Evolutionary conservation across 2,113 vertebrate genomes (phyloP).

Genomic region (Callopanchax toddi): DNA sequence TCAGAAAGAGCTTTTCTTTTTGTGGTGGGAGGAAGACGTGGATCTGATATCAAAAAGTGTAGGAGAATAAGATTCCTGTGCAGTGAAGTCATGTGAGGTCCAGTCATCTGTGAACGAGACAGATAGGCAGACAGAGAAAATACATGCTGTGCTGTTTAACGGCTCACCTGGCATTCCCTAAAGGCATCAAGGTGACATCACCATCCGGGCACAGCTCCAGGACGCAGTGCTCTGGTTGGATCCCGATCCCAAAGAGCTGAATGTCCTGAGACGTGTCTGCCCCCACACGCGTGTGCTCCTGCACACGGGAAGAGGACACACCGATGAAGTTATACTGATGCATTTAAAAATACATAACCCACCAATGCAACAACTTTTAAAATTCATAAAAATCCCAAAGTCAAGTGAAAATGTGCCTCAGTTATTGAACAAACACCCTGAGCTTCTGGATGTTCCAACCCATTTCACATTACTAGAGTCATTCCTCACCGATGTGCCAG

Average conservation of each 20-base stretch:
- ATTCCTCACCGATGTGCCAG: constrained; percentile 70
- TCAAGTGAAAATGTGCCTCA: background rate
- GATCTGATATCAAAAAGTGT: constrained; percentile 61
- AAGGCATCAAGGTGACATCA: constrained; percentile 89
- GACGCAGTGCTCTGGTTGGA: constrained; percentile 92
- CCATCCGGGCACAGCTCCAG: constrained; percentile 90
- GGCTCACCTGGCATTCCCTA: constrained; percentile 90
- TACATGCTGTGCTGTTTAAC: constrained; percentile 1
- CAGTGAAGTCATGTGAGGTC: constrained; percentile 63
- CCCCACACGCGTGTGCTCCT: constrained; percentile 93
- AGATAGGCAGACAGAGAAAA: background rate
- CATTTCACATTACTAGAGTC: constrained; percentile 49
- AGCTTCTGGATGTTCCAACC: constrained; percentile 57
- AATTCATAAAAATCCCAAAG: no score
- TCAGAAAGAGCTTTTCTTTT: constrained; percentile 7
- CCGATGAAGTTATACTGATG: background rate
- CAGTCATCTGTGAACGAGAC: constrained; percentile 49
- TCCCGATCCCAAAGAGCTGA: constrained; percentile 97
- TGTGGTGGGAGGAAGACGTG: constrained; percentile 24
- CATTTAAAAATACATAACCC: no score
- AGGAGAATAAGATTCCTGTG: constrained; percentile 48
- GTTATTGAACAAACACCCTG: constrained; percentile 69
- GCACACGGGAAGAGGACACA: constrained; percentile 53
- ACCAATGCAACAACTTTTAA: no score
- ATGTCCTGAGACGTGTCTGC: constrained; percentile 98